These are phyloP conservation scores for Rhinogobius similis DNA, from an alignment of 2,113 vertebrate genomes.

Conservation along the genomic window DNA sequence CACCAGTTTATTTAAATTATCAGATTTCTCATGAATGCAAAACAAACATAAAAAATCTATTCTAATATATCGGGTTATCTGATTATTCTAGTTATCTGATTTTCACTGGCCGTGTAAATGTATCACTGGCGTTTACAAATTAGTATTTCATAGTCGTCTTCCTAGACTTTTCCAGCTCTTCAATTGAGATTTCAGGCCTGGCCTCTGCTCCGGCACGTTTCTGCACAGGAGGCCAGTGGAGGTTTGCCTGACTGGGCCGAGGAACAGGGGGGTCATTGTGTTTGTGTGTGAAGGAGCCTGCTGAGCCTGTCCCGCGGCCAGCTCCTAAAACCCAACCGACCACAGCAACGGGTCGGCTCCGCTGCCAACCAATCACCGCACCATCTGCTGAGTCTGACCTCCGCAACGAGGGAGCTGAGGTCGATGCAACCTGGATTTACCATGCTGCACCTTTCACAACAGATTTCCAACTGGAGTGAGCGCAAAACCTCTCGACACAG, in stretches of 20 bases:
- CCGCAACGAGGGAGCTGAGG: constrained; percentile 18
- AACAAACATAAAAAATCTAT: no score
- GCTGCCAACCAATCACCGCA: constrained; percentile 44
- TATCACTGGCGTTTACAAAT: no score
- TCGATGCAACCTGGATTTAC: constrained; percentile 1
- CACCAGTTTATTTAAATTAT: no score
- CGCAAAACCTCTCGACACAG: background rate
- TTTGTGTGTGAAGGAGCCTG: constrained; percentile 55
- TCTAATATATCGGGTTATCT: no score
- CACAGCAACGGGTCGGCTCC: constrained; percentile 38
- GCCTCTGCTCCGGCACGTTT: constrained; percentile 36
- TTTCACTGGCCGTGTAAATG: no score
- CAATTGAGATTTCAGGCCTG: constrained; percentile 16
- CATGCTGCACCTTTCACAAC: background rate
- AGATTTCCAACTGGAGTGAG: background rate
- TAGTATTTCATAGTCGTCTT: background rate
- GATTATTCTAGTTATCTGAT: no score
- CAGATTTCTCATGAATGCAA: no score
- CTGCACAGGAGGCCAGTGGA: constrained; percentile 23
- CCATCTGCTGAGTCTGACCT: constrained; percentile 55
- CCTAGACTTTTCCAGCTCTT: background rate
- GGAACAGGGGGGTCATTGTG: constrained; percentile 65
- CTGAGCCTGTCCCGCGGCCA: constrained; percentile 54
- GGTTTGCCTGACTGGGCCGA: constrained; percentile 56
- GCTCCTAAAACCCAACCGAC: constrained; percentile 27